Conservation (phyloP, 2,113 vertebrate genomes). For the Crypturellus undulatus region DNA sequence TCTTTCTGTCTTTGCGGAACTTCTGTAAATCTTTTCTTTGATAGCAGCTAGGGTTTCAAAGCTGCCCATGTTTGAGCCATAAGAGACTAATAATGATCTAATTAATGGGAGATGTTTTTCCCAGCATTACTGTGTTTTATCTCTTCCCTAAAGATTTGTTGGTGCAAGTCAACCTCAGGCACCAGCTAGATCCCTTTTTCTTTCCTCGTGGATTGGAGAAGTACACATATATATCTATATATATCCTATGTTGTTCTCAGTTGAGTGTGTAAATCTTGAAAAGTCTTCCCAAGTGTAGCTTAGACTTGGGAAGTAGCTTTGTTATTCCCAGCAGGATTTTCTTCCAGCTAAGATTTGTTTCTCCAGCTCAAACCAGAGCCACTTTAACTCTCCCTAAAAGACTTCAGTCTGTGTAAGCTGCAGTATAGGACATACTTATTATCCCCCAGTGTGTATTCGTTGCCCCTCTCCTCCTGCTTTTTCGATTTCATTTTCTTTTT, state of each 20-base stretch:
- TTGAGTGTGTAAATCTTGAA: conserved; percentile 63
- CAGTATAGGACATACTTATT: conserved; percentile 40
- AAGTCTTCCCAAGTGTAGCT: conserved; percentile 42
- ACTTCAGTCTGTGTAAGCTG: conserved; percentile 43
- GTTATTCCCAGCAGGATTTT: conserved; percentile 50
- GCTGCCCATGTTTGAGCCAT: conserved; percentile 47
- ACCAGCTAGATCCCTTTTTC: background rate
- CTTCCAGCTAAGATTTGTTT: conserved; percentile 63
- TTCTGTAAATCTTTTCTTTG: conserved; percentile 66
- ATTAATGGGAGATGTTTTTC: conserved; percentile 68
- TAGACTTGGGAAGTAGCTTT: conserved; percentile 58
- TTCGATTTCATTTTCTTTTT: conserved; percentile 48
- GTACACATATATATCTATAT: background rate
- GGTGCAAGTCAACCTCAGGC: conserved; percentile 48
- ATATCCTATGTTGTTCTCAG: background rate
- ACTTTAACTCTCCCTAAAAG: conserved; percentile 47
- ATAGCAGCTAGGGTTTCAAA: conserved; percentile 61
- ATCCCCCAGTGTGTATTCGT: conserved; percentile 22
- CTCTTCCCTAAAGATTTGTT: conserved; percentile 45
- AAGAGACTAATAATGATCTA: conserved; percentile 67
- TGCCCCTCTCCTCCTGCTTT: conserved; percentile 55
- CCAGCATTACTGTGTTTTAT: conserved; percentile 56
- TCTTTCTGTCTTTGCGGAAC: conserved; percentile 59
- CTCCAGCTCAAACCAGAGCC: conserved; percentile 57
- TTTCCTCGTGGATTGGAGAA: background rate